Evolutionary conservation across 2,888 invertebrate genomes (phyloP), one percentile per base, ranked within the genome.

Genomic region (Cantharis nigra): DNA sequence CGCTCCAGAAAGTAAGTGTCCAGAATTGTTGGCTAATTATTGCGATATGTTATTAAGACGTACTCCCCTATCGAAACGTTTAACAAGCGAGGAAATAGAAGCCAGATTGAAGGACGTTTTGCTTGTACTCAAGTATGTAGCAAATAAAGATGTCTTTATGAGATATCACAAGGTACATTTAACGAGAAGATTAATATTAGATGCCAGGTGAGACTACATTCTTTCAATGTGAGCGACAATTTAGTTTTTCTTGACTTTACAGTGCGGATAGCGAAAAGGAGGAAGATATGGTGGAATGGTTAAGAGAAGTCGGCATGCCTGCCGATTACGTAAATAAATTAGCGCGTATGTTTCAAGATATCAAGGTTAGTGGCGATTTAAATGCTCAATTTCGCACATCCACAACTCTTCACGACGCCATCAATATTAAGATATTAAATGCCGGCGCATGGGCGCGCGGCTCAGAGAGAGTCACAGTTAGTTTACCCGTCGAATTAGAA

Each of bases 81-180:
- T 99, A 79, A 98, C 98, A 16, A 96, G 95, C 80, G 99, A 99
- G 87, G 97, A 99, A 90, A 98, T 99, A 83, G 99, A 99, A 89
- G 93, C 92, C 79, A 94, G 98, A 85, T 91, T 99, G 79, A 94
- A 92, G 87, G 97, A 99, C 91, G 98, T 99, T 83, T 90, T 99
- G 81, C 90, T 99, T 87, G 98, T 99, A 81, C 91, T 99, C 81
- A 99, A 99, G 89, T 99, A 99, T 89, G 98, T 99, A 82, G 97
- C 97, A 88, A 99, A 99, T 89, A 99, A 99, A 89, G 99, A 99
- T 91, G 98, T 99, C 28, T 99, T 99, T 89, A 99, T 99, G 99
- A 92, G 98, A 82, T 99, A 98, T 89, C 98, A 99, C 89, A 99
- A 99, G 89, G 98, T 98, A 69, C 99, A 99, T 90, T 91, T 99